Evolutionary conservation across 2,113 vertebrate genomes (phyloP).

Genomic region (Crotalus horridus): DNA sequence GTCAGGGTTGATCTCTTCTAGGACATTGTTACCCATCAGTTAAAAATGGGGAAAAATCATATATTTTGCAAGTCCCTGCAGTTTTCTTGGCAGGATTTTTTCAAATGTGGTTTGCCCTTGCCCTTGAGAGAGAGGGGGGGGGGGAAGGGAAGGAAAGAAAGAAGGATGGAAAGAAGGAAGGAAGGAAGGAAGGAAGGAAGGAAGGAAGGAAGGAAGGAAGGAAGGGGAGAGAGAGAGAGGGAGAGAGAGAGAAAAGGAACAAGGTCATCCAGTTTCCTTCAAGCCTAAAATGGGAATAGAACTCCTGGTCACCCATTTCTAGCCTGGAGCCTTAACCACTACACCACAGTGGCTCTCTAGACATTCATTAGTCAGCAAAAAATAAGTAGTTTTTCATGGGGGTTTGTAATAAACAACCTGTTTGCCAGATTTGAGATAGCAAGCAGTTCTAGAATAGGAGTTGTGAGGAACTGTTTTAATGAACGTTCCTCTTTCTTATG

Average conservation of each 20-base stretch:
- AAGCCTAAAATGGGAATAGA: not conserved
- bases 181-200: too few species aligned
- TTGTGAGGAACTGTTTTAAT: not conserved
- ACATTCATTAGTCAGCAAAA: not conserved
- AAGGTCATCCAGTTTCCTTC: not conserved
- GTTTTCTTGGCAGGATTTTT: not conserved
- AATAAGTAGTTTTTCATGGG: not conserved
- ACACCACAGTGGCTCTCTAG: not conserved
- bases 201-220: accelerated
- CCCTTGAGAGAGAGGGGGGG: not conserved
- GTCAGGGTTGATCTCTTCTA: too few species aligned
- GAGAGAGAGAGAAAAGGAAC: too few species aligned
- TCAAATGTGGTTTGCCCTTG: not conserved
- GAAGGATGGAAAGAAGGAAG: too few species aligned
- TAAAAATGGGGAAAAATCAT: not conserved
- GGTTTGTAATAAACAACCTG: not conserved
- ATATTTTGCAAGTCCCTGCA: not conserved
- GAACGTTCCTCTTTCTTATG: not conserved
- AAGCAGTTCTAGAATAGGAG: not conserved
- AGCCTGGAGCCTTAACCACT: not conserved
- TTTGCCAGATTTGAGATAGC: not conserved
- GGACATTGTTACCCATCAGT: not conserved
- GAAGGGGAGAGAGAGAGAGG: too few species aligned
- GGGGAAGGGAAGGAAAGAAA: too few species aligned
- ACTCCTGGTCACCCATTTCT: not conserved